Conservation (phyloP, 2,113 vertebrate genomes). For the Hystrix brachyura region DNA sequence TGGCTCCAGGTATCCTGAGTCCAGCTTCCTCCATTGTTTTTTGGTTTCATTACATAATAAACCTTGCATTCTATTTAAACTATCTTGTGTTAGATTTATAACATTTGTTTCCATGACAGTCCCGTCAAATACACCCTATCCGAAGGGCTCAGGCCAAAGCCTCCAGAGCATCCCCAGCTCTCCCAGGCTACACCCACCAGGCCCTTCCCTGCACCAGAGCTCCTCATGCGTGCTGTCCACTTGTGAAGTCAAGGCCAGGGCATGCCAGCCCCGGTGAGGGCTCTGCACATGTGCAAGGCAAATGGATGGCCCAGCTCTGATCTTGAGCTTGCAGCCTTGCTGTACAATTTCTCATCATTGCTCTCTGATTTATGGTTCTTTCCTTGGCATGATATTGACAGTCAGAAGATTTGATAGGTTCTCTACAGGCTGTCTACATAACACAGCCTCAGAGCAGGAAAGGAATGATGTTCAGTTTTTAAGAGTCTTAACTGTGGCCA, state of each 20-base stretch:
- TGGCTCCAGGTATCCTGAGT: background rate
- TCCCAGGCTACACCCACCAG: background rate
- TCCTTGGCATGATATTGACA: constrained; percentile 58
- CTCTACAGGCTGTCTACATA: constrained; percentile 48
- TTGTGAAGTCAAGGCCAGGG: background rate
- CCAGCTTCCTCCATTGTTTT: background rate
- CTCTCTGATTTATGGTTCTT: constrained; percentile 44
- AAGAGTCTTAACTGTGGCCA: background rate
- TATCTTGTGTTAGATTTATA: background rate
- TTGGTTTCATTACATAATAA: background rate
- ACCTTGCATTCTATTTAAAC: background rate
- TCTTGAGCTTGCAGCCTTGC: background rate
- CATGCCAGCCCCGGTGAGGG: background rate
- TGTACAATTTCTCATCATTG: background rate
- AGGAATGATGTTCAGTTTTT: background rate
- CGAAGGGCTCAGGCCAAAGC: background rate
- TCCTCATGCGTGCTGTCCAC: background rate
- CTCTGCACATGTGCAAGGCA: background rate
- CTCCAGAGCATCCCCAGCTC: background rate
- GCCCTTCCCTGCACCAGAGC: background rate
- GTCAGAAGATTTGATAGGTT: constrained; percentile 30
- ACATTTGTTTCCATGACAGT: background rate
- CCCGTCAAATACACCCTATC: background rate
- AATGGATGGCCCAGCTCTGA: background rate
- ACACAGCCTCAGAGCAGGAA: background rate